Base-by-base conservation (phyloP, 2,113 vertebrate genomes). In the Aegithalos caudatus region DNA sequence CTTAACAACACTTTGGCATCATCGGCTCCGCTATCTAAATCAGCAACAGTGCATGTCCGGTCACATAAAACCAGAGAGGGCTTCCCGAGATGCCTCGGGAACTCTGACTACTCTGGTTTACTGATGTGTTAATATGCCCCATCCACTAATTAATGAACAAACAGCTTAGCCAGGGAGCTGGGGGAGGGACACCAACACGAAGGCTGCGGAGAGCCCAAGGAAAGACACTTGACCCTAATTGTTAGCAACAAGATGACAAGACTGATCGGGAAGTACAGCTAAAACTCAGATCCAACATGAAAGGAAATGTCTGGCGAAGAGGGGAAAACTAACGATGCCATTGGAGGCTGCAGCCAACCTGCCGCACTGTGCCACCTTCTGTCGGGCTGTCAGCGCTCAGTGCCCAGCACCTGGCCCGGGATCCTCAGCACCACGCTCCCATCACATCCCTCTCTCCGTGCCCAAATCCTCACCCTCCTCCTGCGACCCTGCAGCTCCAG, bases 71-170 rank as follows among this genome's bases (percentile, higher is more conserved):
- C 47, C 19, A 1, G 61, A 95, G 89, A 97, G 91, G 93, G 92
- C 82, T 97, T 97, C 97, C 97, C 95, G 13, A 95, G 95, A 96
- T 97, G 97, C 96, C 92, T 86, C 79, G 77, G 89, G 94, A 98
- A 97, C 94, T 83, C 76, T 72, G 96, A 96, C 92, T 89, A 57
- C 93, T 91, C 97, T 2, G 2, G 93, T 96, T 96, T 95, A 88
- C 93, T 88, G 94, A 97, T 95, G 97, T 92, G 94, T 94, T 97
- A 97, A 96, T 96, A 97, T 60, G 86, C 86, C 96, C 95, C 10
- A 95, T 95, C 93, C 91, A 82, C 95, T 96, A 97, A 97, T 97
- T 97, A 97, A 97, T 88, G 92, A 97, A 95, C 94, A 96, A 98
- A 98, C 95, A 91, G 73, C 87, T 96, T 45, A 45, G 74, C 94